A percentile compares a stretch with the other conserved stretches of the same genome.
phyloP scores from a whole-genome alignment of 2,113 vertebrate species.

The Calidris pugnax region DNA sequence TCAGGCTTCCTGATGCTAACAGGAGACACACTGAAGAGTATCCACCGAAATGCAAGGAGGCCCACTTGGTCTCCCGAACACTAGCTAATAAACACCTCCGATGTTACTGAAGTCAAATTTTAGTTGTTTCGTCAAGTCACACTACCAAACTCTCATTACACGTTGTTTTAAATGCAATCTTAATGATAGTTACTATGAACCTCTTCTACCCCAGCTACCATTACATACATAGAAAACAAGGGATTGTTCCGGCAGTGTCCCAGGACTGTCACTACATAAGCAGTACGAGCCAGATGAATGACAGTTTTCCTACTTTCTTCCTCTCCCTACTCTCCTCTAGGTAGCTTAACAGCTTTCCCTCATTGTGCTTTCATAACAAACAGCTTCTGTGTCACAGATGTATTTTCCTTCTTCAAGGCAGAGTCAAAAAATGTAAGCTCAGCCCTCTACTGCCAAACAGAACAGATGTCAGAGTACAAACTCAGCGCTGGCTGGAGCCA shows the following conservation, averaged over 20 bases:
- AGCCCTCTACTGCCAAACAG: not conserved
- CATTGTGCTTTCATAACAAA: not conserved
- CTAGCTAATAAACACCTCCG: not conserved
- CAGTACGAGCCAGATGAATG: not conserved
- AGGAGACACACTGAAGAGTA: not conserved
- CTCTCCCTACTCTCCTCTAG: not conserved
- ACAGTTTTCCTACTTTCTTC: not conserved
- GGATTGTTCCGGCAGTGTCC: not conserved
- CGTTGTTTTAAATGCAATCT: not conserved
- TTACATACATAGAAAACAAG: not conserved
- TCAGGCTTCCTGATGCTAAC: not conserved
- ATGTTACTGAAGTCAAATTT: not conserved
- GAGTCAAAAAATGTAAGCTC: not conserved
- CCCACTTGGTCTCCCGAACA: not conserved
- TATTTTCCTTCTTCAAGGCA: not conserved
- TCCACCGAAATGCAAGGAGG: fast-evolving
- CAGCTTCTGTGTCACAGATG: not conserved
- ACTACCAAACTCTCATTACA: not conserved
- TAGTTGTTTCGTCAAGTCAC: not conserved
- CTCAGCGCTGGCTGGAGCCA: constrained; percentile 2
- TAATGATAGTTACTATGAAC: not conserved
- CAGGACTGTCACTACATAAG: not conserved
- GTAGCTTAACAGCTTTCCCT: not conserved
- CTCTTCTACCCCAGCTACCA: not conserved
- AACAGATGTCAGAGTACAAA: constrained; percentile 53